Evolutionary conservation across 2,113 vertebrate genomes (phyloP).

Genomic region (Xiphophorus maculatus): DNA sequence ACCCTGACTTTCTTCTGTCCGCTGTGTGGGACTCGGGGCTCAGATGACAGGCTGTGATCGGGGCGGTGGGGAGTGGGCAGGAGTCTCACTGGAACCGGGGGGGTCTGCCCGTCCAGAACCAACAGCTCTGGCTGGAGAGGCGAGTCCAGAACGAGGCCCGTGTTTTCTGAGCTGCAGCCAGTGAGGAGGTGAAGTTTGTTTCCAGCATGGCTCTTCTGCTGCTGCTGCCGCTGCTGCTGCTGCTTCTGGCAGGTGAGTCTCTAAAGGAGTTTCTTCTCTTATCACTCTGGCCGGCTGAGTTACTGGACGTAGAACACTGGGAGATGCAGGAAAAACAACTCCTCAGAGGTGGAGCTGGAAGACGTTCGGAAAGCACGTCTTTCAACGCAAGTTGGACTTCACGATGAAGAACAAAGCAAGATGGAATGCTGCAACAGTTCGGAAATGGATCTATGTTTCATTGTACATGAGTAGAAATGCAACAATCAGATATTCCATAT

Average conservation of each 20-base stretch:
- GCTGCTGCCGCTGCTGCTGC: constrained; percentile 55
- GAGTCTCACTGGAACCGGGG: neutral
- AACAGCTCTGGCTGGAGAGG: neutral
- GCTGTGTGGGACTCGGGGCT: constrained; percentile 40
- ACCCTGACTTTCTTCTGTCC: constrained; percentile 53
- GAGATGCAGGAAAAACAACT: neutral
- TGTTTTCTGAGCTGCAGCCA: constrained; percentile 18
- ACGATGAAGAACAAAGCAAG: neutral
- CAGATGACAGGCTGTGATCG: constrained; percentile 64
- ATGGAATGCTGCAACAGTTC: neutral
- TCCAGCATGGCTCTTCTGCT: constrained; percentile 53
- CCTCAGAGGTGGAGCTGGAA: too few species aligned
- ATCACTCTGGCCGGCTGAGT: neutral
- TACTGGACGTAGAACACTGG: neutral
- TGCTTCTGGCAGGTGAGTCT: constrained; percentile 64
- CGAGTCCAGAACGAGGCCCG: constrained; percentile 10
- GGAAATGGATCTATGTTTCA: too few species aligned
- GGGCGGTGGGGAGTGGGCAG: constrained; percentile 16
- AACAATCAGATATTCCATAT: too few species aligned
- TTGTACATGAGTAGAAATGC: too few species aligned
- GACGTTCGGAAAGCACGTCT: neutral
- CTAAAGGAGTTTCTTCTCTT: neutral
- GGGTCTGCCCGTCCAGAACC: neutral
- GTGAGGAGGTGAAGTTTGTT: constrained; percentile 7
- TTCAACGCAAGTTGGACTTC: too few species aligned